Base-by-base conservation (phyloP, 2,797 vertebrate species). In the Spinibarbus caldwelli region DNA sequence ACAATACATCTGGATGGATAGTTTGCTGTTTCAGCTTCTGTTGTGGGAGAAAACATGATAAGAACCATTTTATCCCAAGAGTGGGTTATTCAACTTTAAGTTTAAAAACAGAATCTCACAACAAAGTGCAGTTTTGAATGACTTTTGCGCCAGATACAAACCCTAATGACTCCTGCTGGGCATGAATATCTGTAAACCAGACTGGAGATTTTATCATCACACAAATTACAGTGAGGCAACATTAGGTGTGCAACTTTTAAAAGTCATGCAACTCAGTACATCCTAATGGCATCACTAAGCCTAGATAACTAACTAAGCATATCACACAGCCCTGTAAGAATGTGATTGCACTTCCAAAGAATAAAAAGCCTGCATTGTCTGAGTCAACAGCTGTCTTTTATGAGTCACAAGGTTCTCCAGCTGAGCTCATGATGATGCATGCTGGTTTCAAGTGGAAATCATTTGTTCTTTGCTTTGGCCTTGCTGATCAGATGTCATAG, bases 311-410 rank as follows among this genome's bases (percentile, higher is more conserved):
- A 38, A 41, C 76, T 71, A 47, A 70, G 79, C 8, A 36, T 26
- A 34, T 70, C 62, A 71, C 31, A 66, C 62, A 78, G 62, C n/a
- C 77, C 45, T 41, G 15, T 75, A 54, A 82, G 38, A 76, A 83
- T 83, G 73, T 0, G 7, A 67, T 52, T 43, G 64, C 43, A 43
- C 75, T 84, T 59, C 64, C 75, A 57, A 78, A 82, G 52, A 41
- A 62, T 82, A 72, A 64, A 75, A 77, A 78, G 4, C 36, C 47
- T 78, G n/a, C 67, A 45, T 43, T 77, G 54, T 83, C 78, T 88
- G 86, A 88, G 87, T 88, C 87, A 88, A 83, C 84, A 90, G 81
- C 87, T 71, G 78, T 80, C 82, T 88, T 80, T 80, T 67, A 83
- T 85, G 87, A 89, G 64, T 87, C 89, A 88, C 36, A 6, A 72